These are phyloP conservation scores for Oryctolagus cuniculus DNA, from an alignment of 2,113 vertebrate species.

Conservation along the genomic window mOryCun1.1 NC_091432.1:170816501-170817000, in stretches of 20 bases:
- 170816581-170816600: constrained; percentile 14
- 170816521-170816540: constrained; percentile 8
- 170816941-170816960: background rate
- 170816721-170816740: background rate
- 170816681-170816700: constrained; percentile 10
- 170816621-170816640: background rate
- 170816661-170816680: background rate
- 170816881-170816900: background rate
- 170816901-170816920: background rate
- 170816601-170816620: background rate
- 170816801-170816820: background rate
- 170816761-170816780: background rate
- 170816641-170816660: background rate
- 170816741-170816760: background rate
- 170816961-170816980: no score
- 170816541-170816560: background rate
- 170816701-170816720: background rate
- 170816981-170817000: background rate
- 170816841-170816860: background rate
- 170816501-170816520: background rate
- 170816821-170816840: background rate
- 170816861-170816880: background rate
- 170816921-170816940: background rate
- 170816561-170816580: background rate
- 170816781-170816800: background rate